Percentiles rank a stretch among this genome's conserved stretches.
Evolutionary conservation across 2,888 invertebrate genomes (phyloP).

Genomic region (Drosophila formosana): DNA sequence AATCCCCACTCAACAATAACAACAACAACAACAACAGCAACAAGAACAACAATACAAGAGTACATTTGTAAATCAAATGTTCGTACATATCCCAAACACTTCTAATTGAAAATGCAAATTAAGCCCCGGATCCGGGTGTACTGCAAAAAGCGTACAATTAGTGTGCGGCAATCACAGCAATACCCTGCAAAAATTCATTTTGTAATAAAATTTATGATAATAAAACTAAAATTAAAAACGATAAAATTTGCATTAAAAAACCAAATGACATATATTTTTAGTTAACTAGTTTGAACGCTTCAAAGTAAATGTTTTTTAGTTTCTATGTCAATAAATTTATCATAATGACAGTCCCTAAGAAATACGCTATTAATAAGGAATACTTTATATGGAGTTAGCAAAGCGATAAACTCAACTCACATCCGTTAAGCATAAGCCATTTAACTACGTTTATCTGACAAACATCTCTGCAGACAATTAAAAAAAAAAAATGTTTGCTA

Average conservation of each 20-base stretch:
- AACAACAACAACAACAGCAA: neutral
- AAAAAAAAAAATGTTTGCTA: no score
- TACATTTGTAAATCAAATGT: constrained; percentile 46
- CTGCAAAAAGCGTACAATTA: constrained; percentile 10
- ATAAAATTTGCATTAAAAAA: neutral
- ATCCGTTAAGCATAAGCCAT: neutral
- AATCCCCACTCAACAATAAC: constrained; percentile 2
- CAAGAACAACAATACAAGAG: neutral
- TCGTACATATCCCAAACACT: constrained; percentile 35
- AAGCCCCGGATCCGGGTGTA: constrained; percentile 20
- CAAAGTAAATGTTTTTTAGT: no score
- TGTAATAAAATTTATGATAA: neutral
- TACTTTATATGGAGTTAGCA: neutral
- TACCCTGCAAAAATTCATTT: constrained; percentile 20
- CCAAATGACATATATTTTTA: no score
- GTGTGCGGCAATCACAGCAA: neutral
- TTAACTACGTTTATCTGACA: neutral
- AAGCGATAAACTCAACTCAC: neutral
- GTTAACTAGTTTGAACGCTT: no score
- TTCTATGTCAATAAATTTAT: no score
- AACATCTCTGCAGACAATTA: neutral
- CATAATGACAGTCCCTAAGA: no score
- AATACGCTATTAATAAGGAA: no score
- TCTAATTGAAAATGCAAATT: constrained; percentile 60
- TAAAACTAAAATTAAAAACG: neutral